Conservation (phyloP, 2,797 vertebrate species). For the Chaunax sp. region DNA sequence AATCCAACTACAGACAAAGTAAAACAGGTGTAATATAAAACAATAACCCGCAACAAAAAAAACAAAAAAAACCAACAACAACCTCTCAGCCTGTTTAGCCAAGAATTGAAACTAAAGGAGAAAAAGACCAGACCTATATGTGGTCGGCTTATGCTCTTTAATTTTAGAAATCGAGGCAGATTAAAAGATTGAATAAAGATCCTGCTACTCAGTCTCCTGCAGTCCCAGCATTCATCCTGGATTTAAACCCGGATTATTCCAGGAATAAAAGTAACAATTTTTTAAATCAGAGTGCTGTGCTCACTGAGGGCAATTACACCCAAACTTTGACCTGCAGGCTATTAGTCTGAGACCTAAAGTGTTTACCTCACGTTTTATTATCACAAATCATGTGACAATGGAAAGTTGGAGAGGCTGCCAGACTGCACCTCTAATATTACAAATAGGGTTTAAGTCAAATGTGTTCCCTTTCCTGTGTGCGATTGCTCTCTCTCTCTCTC, state of each 20-base stretch:
- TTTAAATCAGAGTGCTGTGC: slow-evolving; percentile 30
- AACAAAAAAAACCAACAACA: not conserved
- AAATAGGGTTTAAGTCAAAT: slow-evolving; percentile 1
- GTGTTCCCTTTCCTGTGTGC: not conserved
- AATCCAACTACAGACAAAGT: not conserved
- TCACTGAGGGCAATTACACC: slow-evolving; percentile 62
- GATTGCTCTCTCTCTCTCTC: slow-evolving; percentile 2
- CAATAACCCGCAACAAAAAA: not conserved
- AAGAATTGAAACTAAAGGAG: slow-evolving; percentile 26
- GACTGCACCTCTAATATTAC: slow-evolving; percentile 1
- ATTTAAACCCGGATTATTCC: slow-evolving; percentile 79
- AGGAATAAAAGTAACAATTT: slow-evolving; percentile 63
- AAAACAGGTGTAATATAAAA: not conserved
- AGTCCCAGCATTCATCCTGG: slow-evolving; percentile 50
- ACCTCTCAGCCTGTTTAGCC: not conserved
- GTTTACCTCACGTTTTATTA: slow-evolving; percentile 57
- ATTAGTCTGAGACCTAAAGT: slow-evolving; percentile 42
- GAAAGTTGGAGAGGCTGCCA: slow-evolving; percentile 27
- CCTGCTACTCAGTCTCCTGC: slow-evolving; percentile 74
- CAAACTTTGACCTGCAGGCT: slow-evolving; percentile 36
- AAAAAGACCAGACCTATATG: slow-evolving; percentile 16
- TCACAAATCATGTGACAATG: slow-evolving; percentile 43
- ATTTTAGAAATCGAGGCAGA: slow-evolving; percentile 78
- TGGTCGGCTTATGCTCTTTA: slow-evolving; percentile 70
- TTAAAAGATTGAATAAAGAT: slow-evolving; percentile 82